Evolutionary conservation across 1,140 invertebrate species (phyloP).

Genomic region (Tetramorium alpestre): DNA sequence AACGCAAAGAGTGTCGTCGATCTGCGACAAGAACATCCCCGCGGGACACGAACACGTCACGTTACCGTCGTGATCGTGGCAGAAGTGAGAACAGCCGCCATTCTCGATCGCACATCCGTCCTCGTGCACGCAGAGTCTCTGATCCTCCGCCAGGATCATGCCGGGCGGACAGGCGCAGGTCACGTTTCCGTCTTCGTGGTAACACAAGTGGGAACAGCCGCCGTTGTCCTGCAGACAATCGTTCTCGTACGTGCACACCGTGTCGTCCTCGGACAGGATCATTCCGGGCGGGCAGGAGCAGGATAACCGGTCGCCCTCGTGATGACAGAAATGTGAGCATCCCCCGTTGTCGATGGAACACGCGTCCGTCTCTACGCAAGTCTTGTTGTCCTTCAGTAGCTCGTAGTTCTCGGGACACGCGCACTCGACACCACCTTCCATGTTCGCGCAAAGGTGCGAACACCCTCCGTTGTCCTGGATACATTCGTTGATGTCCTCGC

Average conservation of each 20-base stretch:
- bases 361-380: slow-evolving; percentile 87
- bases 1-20: slow-evolving; percentile 67
- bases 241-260: slow-evolving; percentile 87
- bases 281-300: slow-evolving; percentile 91
- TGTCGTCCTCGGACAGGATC: slow-evolving; percentile 84
- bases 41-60: slow-evolving; percentile 88
- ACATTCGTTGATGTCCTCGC: slow-evolving; percentile 88
- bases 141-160: slow-evolving; percentile 81
- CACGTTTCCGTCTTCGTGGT: slow-evolving; percentile 85
- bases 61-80: slow-evolving; percentile 82
- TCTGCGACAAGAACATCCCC: slow-evolving; percentile 86
- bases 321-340: slow-evolving; percentile 85
- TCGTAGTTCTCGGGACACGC: slow-evolving; percentile 85
- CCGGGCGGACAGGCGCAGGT: slow-evolving; percentile 86
- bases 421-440: slow-evolving; percentile 86
- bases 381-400: slow-evolving; percentile 84
- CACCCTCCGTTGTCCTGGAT: slow-evolving; percentile 85
- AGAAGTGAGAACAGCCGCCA: slow-evolving; percentile 86
- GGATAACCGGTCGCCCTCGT: slow-evolving; percentile 82
- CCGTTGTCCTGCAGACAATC: slow-evolving; percentile 87
- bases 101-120: slow-evolving; percentile 87
- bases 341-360: slow-evolving; percentile 87
- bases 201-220: slow-evolving; percentile 86
- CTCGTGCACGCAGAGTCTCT: slow-evolving; percentile 86
- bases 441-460: slow-evolving; percentile 87